Percentiles rank a stretch among this genome's conserved stretches.
Evolutionary conservation across 1,140 invertebrate species (phyloP).

Genomic region (Drosophila aff.): DNA sequence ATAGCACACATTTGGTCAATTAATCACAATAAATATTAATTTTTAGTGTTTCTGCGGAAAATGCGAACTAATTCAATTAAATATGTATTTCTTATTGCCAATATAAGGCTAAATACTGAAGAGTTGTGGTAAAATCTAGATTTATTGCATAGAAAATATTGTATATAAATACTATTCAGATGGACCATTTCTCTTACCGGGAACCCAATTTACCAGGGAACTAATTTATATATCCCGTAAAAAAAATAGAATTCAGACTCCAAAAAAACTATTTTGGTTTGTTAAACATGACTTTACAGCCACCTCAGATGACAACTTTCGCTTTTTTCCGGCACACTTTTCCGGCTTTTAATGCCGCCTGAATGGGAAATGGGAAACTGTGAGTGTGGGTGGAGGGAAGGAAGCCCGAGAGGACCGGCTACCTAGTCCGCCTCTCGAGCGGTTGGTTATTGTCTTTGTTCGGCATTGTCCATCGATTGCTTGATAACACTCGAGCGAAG

Average conservation of each 20-base stretch:
- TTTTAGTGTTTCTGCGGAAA: not conserved
- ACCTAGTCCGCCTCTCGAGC: constrained; percentile 6
- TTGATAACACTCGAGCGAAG: constrained; percentile 72
- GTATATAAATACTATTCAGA: not conserved
- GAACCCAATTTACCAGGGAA: too few species aligned
- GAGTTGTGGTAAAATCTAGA: not conserved
- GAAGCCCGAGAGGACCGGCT: constrained; percentile 28
- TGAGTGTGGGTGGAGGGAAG: not conserved
- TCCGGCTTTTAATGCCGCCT: constrained; percentile 46
- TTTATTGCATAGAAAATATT: not conserved
- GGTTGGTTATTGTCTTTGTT: constrained; percentile 58
- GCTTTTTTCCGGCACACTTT: constrained; percentile 34
- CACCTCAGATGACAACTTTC: constrained; percentile 40
- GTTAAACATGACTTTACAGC: not conserved
- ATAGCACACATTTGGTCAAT: not conserved
- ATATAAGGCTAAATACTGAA: not conserved
- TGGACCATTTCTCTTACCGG: too few species aligned
- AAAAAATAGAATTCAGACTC: not conserved
- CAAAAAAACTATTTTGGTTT: constrained; percentile 1
- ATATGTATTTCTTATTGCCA: not conserved
- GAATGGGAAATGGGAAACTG: constrained; percentile 20
- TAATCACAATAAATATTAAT: not conserved
- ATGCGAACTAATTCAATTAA: not conserved
- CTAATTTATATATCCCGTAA: too few species aligned
- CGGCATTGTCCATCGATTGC: constrained; percentile 77